These are phyloP conservation scores for Zaprionus davidi DNA, from an alignment of 1,140 invertebrate genomes.

Conservation along the genomic window DNA sequence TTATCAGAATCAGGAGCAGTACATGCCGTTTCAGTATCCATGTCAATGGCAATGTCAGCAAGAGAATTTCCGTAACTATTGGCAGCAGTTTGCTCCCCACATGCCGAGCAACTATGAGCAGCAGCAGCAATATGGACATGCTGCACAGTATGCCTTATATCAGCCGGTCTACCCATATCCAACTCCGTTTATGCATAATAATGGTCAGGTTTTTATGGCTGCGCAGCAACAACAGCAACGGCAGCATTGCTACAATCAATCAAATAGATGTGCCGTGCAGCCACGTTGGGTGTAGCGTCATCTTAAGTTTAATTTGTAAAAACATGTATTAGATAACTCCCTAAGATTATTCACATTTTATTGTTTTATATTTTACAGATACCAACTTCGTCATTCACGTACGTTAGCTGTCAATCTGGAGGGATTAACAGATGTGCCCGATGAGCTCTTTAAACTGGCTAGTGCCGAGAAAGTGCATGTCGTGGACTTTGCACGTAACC, in stretches of 20 bases:
- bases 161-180: background rate
- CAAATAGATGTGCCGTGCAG: conserved; percentile 26
- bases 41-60: conserved; percentile 38
- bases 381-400: conserved; percentile 90
- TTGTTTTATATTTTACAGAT: conserved; percentile 84
- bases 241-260: conserved; percentile 3
- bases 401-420: conserved; percentile 88
- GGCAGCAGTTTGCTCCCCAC: background rate
- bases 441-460: conserved; percentile 89
- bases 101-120: conserved; percentile 12
- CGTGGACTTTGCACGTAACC: conserved; percentile 93
- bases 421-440: conserved; percentile 88
- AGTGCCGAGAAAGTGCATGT: conserved; percentile 89
- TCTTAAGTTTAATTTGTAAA: background rate
- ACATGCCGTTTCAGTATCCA: conserved; percentile 22
- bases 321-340: background rate
- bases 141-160: background rate
- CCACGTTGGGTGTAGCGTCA: conserved; percentile 72
- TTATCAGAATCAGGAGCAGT: conserved; percentile 18
- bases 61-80: background rate
- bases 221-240: conserved; percentile 26
- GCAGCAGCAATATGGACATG: conserved; percentile 7
- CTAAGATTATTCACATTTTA: conserved; percentile 31
- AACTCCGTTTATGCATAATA: background rate
- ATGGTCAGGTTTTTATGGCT: background rate